Base-by-base conservation (phyloP, 2,888 invertebrate species). In the Cephus rjabovi region DNA sequence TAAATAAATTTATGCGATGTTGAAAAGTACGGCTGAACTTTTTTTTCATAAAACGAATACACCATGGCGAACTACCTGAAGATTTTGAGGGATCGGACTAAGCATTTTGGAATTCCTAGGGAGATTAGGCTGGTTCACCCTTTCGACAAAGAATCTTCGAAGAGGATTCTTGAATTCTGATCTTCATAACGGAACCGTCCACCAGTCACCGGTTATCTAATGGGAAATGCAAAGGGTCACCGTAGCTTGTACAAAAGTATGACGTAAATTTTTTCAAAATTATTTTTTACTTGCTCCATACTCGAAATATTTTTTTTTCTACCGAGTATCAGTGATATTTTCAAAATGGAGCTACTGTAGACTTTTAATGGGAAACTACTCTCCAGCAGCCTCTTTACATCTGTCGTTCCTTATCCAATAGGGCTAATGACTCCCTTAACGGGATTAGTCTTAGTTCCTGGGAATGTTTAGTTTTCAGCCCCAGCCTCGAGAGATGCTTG, bases 121-220 rank as follows among this genome's bases (percentile, higher is more conserved):
- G 69, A 82, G 83, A 86, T 86, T 86, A 84, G 81, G 82, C 84
- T 82, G 79, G 79, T 77, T 76, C 76, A 75, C 79, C 76, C 76
- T 77, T 75, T 71, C 15, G 75, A 69, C 33, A 68, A 33, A 33
- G 35, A 70, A 73, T 37, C 71, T 15, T 23, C 56, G 23, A 23
- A 68, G 23, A 30, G 35, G 56, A 73, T 37, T 68, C 11, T 56
- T 23, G 2, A 23, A 56, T 56, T 56, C 56, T 56, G 15, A 56
- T 56, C 56, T 56, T 23, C 56, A 9, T 9, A 56, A 56, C 9
- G 56, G 23, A 56, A 56, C 56, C 56, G 56, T 56, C 56, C 23
- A 23, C 56, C 15, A 23, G 23, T 9, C 56, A 9, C 1, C 2
- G 23, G 23, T 23, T 23, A 23, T 56, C 2, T 9, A 6, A 40